These are phyloP conservation scores for Protobothrops flavoviridis DNA, from an alignment of 2,113 vertebrate genomes.

Conservation along the genomic window DNA sequence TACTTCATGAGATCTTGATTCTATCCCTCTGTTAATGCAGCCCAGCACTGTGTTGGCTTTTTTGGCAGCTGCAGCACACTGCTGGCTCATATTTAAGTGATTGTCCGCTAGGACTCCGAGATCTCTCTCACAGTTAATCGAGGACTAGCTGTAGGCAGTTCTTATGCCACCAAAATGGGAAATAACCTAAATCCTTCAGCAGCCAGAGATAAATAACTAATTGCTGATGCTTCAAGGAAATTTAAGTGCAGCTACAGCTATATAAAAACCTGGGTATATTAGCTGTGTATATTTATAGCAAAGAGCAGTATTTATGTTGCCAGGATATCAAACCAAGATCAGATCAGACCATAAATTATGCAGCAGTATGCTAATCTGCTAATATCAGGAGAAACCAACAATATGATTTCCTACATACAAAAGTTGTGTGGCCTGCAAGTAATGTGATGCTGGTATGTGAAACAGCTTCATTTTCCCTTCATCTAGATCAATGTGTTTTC, in stretches of 20 bases:
- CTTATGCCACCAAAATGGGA: background rate
- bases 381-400: background rate
- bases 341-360: background rate
- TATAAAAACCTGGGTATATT: background rate
- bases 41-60: too few species aligned
- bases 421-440: background rate
- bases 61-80: too few species aligned
- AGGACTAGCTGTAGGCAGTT: background rate
- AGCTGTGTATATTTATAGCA: background rate
- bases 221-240: background rate
- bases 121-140: too few species aligned
- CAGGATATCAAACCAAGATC: background rate
- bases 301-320: background rate
- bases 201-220: background rate
- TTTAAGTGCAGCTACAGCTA: conserved; percentile 15
- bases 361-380: background rate
- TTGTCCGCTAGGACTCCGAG: too few species aligned
- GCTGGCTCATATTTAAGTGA: too few species aligned
- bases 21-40: too few species aligned
- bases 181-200: background rate
- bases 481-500: background rate
- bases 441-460: background rate
- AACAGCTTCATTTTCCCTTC: background rate
- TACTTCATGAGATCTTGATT: too few species aligned
- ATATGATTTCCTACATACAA: background rate